Evolutionary conservation across 2,797 vertebrate genomes (phyloP).

Genomic region (Coendou prehensilis): DNA sequence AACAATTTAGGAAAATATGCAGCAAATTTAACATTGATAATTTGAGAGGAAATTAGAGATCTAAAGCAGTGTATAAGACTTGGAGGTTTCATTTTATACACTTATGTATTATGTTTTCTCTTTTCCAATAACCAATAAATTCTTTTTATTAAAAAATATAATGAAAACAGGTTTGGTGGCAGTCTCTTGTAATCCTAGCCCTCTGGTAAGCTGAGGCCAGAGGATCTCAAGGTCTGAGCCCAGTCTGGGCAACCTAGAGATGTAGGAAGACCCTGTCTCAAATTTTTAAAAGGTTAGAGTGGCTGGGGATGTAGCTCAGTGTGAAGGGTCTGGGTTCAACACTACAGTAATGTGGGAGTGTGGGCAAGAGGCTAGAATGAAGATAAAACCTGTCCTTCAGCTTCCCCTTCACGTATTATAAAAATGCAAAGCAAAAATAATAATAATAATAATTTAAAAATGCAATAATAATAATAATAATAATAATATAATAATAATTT

Average conservation of each 20-base stretch:
- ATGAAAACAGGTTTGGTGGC: not conserved
- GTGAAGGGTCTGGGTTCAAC: not conserved
- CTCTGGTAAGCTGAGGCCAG: not conserved
- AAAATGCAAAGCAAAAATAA: not conserved
- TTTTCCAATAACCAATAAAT: not conserved
- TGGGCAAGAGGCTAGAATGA: not conserved
- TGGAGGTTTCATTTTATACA: not conserved
- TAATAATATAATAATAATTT: too few relatives aligned
- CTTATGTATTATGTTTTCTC: not conserved
- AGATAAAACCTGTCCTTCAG: conserved; percentile 34
- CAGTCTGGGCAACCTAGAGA: not conserved
- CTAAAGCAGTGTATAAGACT: not conserved
- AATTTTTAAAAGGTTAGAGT: not conserved
- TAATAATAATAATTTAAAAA: too few relatives aligned
- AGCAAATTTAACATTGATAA: not conserved
- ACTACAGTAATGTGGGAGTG: not conserved
- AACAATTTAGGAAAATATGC: not conserved
- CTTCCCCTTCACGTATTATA: not conserved
- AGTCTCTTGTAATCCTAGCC: not conserved
- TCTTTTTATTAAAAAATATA: conserved; percentile 25
- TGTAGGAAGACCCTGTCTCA: not conserved
- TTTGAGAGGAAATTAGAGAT: not conserved
- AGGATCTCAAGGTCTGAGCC: not conserved
- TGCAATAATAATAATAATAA: too few relatives aligned
- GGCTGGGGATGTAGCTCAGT: not conserved